Base-by-base conservation (phyloP, 2,888 invertebrate genomes). In the Leptopilina drosophilae region DNA sequence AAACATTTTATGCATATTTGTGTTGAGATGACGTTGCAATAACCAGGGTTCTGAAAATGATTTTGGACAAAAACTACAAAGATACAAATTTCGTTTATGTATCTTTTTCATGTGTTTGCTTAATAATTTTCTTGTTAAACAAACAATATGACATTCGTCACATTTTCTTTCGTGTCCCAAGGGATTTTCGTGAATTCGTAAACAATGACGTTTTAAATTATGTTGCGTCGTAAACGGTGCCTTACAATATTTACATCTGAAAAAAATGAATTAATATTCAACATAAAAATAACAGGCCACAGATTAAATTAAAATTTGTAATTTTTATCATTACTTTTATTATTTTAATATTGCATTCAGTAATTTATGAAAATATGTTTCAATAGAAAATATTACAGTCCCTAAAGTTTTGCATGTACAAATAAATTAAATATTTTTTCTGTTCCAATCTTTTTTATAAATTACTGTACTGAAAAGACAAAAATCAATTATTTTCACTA, bases 131-230 rank as follows among this genome's bases (percentile, higher is more conserved):
- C 49, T 11, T 3, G 46, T 69, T 3, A 20, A 20, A 20, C 46
- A 49, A 5, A 20, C 49, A 6, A 20, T 15, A 12, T 53, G 5
- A 11, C 69, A 69, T 9, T 49, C 49, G 12, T 20, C 49, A 14
- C 69, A 69, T 7, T 14, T n/a, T 59, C 5, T 69, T 69, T 69
- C 14, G 20, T 9, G 11, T 12, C 20, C 11, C 14, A 26, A 12
- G 26, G 69, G 49, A 46, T 67, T 46, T 7, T 49, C 69, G 5
- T 69, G 69, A 15, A 15, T 2, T 12, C 69, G 49, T 12, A 14
- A 20, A 14, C 7, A 49, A 49, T 69, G 69, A 14, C 49, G 46
- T 49, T 69, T 69, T 53, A 49, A 69, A 69, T 49, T 69, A 5
- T 46, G 49, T 6, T 11, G 46, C 0, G 15, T 12, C 0, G 49